These are phyloP conservation scores for Monodelphis domestica DNA, from an alignment of 2,797 vertebrate species.

Conservation along the genomic window DNA sequence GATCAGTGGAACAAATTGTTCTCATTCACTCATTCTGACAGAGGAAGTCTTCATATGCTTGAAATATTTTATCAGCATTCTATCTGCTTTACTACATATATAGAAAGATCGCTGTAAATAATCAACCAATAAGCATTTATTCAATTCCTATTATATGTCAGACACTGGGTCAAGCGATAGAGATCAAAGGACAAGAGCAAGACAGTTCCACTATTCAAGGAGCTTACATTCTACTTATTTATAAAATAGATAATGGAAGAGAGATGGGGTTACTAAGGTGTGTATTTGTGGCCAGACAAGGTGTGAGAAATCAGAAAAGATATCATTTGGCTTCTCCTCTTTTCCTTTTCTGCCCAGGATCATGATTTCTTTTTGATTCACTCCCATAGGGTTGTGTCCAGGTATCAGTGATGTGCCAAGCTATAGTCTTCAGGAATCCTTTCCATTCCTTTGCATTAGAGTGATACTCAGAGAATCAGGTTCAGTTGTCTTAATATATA, in stretches of 20 bases:
- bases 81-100: background rate
- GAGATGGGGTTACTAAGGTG: background rate
- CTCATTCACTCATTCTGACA: no score
- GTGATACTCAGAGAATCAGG: background rate
- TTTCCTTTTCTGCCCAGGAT: constrained; percentile 6
- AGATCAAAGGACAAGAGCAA: background rate
- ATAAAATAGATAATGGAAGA: background rate
- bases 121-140: background rate
- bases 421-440: background rate
- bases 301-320: background rate
- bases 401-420: background rate
- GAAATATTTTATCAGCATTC: no score
- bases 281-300: background rate
- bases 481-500: constrained; percentile 2
- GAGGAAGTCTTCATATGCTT: no score
- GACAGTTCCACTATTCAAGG: background rate
- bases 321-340: background rate
- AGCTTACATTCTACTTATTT: background rate
- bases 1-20: no score
- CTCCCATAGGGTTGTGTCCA: background rate
- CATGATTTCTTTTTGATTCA: background rate
- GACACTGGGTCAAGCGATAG: background rate
- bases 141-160: background rate
- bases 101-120: background rate
- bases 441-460: background rate